phyloP scores from a whole-genome alignment of 1,140 invertebrate species.

The Tribolium madens region DNA sequence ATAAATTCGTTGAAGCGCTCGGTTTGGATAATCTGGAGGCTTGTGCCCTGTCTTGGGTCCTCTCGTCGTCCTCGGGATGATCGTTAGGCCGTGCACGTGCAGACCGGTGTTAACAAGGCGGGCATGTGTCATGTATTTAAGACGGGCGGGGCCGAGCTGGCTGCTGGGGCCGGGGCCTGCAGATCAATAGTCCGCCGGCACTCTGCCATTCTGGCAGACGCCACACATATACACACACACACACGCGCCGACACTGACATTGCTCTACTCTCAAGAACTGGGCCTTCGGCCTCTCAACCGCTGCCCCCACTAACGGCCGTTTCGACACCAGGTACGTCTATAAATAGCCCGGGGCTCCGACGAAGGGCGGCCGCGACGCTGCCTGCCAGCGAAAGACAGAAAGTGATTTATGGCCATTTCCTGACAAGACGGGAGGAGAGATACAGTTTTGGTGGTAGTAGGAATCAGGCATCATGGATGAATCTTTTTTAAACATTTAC shows the following conservation, averaged over 20 bases:
- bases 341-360: conserved; percentile 3
- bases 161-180: conserved; percentile 48
- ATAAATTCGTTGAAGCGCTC: conserved; percentile 12
- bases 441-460: not conserved
- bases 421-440: not conserved
- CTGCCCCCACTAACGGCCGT: conserved; percentile 24
- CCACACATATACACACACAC: conserved; percentile 2
- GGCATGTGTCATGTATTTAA: conserved; percentile 52
- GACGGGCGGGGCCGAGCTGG: conserved; percentile 54
- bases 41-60: not conserved
- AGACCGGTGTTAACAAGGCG: conserved; percentile 52
- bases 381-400: not conserved
- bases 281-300: conserved; percentile 24
- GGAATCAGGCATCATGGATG: not conserved
- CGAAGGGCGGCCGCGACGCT: not conserved
- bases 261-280: conserved; percentile 45
- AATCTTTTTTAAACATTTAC: not conserved
- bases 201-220: conserved; percentile 39
- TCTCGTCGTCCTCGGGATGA: conserved; percentile 32
- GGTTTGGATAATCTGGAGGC: conserved; percentile 17
- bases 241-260: conserved; percentile 51
- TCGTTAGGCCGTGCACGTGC: conserved; percentile 52
- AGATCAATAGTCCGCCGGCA: conserved; percentile 56
- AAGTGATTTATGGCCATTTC: not conserved
- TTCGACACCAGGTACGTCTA: conserved; percentile 22